These are phyloP conservation scores for Anisognathus igniventris DNA, from an alignment of 2,797 vertebrate species.

Conservation along the genomic window DNA sequence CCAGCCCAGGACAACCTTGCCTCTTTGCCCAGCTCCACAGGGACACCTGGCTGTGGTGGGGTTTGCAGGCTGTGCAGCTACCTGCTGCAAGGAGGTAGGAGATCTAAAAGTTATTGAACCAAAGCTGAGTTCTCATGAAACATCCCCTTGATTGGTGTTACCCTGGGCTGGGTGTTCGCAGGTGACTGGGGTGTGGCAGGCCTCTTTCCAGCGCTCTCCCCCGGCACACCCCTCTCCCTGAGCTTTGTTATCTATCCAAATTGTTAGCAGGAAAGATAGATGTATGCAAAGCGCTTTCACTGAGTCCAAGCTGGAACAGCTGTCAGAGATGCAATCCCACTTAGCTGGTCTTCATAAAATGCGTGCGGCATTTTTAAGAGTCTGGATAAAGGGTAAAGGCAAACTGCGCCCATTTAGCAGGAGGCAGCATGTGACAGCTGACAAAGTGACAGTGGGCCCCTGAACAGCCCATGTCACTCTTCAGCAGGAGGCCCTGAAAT, in stretches of 20 bases:
- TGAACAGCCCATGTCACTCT: constrained; percentile 62
- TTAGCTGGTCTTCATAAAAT: constrained; percentile 62
- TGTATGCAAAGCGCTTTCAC: constrained; percentile 36
- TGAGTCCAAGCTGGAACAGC: constrained; percentile 41
- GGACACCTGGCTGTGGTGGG: background rate
- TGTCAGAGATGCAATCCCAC: constrained; percentile 58
- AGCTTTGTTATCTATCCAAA: constrained; percentile 29
- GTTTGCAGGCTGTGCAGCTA: background rate
- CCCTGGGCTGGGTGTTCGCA: background rate
- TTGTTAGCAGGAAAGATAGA: constrained; percentile 1
- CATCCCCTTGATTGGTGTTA: fast-evolving
- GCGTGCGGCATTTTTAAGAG: constrained; percentile 51
- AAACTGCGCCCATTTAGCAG: constrained; percentile 66
- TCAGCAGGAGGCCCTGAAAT: constrained; percentile 65
- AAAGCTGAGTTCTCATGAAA: background rate
- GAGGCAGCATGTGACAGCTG: constrained; percentile 66
- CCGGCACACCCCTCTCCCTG: background rate
- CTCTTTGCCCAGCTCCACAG: background rate
- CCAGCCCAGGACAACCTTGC: background rate
- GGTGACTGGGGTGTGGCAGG: background rate
- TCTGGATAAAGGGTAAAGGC: constrained; percentile 62
- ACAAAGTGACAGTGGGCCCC: constrained; percentile 69
- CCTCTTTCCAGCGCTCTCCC: background rate
- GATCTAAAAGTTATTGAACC: background rate
- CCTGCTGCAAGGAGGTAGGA: background rate